Percentiles rank a stretch among this genome's conserved stretches.
Evolutionary conservation across 2,797 vertebrate genomes (phyloP).

Genomic region (Sphaeramia orbicularis): DNA sequence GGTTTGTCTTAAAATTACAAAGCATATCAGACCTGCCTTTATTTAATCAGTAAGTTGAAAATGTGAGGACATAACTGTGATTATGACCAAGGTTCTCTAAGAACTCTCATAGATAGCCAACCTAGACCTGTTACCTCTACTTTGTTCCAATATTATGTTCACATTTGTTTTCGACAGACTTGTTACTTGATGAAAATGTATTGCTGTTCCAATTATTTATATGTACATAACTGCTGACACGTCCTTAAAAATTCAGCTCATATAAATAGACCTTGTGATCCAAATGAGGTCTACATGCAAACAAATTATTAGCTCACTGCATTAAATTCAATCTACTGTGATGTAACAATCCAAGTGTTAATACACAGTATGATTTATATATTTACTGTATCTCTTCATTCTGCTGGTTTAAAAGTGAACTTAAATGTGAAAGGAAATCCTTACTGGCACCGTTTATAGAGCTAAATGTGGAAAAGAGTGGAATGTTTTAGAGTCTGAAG

Average conservation of each 20-base stretch:
- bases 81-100: neutral
- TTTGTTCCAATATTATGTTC: neutral
- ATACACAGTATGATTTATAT: constrained; percentile 10
- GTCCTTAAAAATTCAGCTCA: neutral
- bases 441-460: constrained; percentile 37
- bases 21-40: too few relatives aligned
- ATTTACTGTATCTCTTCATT: constrained; percentile 1
- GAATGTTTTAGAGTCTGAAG: constrained; percentile 57
- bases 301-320: constrained; percentile 9
- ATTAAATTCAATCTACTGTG: constrained; percentile 14
- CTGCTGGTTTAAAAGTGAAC: constrained; percentile 39
- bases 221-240: neutral
- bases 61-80: neutral
- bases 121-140: too few relatives aligned
- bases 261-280: neutral
- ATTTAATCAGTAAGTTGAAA: neutral
- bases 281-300: constrained; percentile 13
- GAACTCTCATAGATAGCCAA: neutral
- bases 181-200: neutral
- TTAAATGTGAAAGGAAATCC: constrained; percentile 21
- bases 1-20: too few relatives aligned
- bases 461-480: constrained; percentile 35
- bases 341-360: constrained; percentile 2
- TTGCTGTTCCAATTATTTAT: neutral
- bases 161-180: neutral